These are phyloP conservation scores for Ictidomys tridecemlineatus DNA, from an alignment of 2,113 vertebrate species.

Conservation along the genomic window DNA sequence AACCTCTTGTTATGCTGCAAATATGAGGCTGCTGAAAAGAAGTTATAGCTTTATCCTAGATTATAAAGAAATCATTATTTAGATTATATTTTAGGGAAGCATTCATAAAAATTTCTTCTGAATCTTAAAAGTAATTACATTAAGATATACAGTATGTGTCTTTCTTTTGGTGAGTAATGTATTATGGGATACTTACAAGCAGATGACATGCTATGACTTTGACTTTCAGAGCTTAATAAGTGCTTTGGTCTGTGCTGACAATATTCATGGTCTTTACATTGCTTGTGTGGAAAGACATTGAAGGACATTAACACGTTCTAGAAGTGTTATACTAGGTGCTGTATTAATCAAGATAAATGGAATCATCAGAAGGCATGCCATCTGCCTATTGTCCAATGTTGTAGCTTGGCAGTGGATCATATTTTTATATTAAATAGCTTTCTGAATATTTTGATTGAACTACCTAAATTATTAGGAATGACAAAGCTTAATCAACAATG, in stretches of 20 bases:
- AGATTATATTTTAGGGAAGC: neutral
- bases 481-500: neutral
- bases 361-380: neutral
- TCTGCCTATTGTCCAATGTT: neutral
- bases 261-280: conserved; percentile 40
- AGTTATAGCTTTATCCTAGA: conserved; percentile 28
- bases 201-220: conserved; percentile 30
- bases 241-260: neutral
- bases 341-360: conserved; percentile 20
- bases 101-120: neutral
- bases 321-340: neutral
- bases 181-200: neutral
- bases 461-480: conserved; percentile 27
- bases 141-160: conserved; percentile 18
- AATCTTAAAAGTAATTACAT: conserved; percentile 23
- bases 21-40: neutral
- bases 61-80: conserved; percentile 37
- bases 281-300: neutral
- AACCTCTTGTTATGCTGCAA: conserved; percentile 43
- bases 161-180: neutral
- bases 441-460: conserved; percentile 60
- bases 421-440: conserved; percentile 13
- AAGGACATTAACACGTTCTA: conserved; percentile 26
- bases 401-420: neutral
- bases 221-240: conserved; percentile 43